Percentiles rank a stretch among this genome's conserved stretches.
Evolutionary conservation across 2,888 invertebrate species (phyloP).

Genomic region (Cantharis nigra): DNA sequence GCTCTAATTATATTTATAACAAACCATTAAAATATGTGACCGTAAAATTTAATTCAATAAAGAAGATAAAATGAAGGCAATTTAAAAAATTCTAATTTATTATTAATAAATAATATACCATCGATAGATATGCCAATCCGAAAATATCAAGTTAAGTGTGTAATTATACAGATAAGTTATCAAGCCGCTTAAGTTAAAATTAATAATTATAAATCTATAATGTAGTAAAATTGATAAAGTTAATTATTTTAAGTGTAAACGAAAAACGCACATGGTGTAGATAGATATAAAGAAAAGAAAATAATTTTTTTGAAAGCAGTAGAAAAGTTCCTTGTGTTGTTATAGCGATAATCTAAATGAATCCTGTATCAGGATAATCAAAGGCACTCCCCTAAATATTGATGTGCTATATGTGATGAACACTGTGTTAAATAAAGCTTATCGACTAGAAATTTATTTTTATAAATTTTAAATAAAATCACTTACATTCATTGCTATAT

Average conservation of each 20-base stretch:
- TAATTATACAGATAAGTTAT: neutral
- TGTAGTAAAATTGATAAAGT: neutral
- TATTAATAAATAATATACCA: neutral
- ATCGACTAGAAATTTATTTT: neutral
- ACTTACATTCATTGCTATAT: neutral
- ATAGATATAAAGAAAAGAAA: neutral
- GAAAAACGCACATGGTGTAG: neutral
- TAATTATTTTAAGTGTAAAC: neutral
- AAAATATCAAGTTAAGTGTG: neutral
- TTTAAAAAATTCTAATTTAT: neutral
- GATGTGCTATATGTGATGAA: constrained; percentile 8
- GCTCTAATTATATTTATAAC: neutral
- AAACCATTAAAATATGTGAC: neutral
- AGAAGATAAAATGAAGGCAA: neutral
- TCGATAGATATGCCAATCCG: neutral
- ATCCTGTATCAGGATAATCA: neutral
- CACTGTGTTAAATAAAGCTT: neutral
- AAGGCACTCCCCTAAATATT: constrained; percentile 21
- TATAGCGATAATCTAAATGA: neutral
- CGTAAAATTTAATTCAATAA: neutral
- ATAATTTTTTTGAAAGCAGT: neutral
- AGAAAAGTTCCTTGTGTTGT: neutral
- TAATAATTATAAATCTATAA: neutral
- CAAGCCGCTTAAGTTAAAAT: neutral
- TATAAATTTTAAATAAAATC: neutral